phyloP scores from a whole-genome alignment of 2,797 vertebrate genomes.

The Gorsachius magnificus region DNA sequence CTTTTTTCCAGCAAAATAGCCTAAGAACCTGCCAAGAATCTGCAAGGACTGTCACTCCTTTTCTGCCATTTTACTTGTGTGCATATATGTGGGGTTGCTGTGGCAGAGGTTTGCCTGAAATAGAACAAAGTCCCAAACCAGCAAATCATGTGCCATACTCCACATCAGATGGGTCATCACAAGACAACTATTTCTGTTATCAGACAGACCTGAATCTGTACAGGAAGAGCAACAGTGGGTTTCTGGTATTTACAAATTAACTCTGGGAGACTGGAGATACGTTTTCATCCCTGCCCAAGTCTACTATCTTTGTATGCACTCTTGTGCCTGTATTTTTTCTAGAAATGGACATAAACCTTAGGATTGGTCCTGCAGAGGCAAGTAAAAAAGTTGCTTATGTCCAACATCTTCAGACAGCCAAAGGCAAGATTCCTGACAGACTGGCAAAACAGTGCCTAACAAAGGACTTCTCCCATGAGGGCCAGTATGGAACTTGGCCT shows the following conservation, averaged over 20 bases:
- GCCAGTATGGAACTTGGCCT: not conserved
- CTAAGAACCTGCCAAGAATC: not conserved
- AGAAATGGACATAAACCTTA: not conserved
- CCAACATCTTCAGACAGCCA: not conserved
- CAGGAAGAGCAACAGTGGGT: not conserved
- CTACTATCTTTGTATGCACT: not conserved
- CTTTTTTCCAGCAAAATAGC: not conserved
- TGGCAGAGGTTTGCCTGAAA: not conserved
- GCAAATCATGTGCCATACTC: not conserved
- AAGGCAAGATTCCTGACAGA: not conserved
- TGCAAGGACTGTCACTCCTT: not conserved
- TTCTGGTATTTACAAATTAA: not conserved
- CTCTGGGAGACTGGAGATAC: not conserved
- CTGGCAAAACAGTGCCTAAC: not conserved
- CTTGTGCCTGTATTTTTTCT: not conserved
- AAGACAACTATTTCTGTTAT: not conserved
- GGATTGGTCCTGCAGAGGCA: not conserved
- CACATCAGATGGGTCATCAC: not conserved
- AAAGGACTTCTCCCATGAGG: not conserved
- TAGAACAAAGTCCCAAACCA: not conserved
- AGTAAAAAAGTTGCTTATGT: too few species aligned
- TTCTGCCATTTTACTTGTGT: not conserved
- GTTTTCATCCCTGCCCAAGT: not conserved
- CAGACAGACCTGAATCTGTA: not conserved
- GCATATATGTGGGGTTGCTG: too few species aligned